Conservation (phyloP, 2,888 invertebrate species). For the Schrankia costaestrigalis region DNA sequence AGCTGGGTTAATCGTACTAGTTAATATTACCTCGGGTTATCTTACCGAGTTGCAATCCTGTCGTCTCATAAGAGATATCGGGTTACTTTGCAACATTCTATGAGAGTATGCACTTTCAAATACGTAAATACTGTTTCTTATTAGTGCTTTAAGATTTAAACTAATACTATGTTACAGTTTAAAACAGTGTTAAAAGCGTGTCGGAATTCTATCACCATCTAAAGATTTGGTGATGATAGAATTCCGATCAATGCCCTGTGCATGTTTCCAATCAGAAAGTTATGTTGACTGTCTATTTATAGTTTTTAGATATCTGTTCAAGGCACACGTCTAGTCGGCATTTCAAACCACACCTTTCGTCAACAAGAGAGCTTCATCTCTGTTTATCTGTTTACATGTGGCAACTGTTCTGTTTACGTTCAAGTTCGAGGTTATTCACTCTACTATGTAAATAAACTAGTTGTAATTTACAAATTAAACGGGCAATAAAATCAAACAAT, state of each 20-base stretch:
- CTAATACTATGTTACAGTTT: no score
- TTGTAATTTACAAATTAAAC: conserved; percentile 13
- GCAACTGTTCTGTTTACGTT: conserved; percentile 51
- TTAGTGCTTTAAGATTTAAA: no score
- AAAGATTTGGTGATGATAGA: no score
- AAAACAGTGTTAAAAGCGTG: no score
- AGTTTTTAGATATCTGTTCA: conserved; percentile 56
- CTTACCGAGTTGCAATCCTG: conserved; percentile 41
- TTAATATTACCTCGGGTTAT: conserved; percentile 44
- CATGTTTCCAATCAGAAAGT: no score
- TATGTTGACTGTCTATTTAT: no score
- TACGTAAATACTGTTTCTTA: no score
- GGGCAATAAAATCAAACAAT: conserved; percentile 8
- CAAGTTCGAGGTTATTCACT: conserved; percentile 75
- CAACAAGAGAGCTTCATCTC: conserved; percentile 63
- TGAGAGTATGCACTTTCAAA: no score
- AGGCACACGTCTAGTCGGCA: no score
- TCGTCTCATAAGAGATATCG: conserved; percentile 44
- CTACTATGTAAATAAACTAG: conserved; percentile 16
- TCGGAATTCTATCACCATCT: no score
- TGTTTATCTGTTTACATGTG: conserved; percentile 62
- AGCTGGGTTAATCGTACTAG: conserved; percentile 47
- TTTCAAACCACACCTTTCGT: conserved; percentile 59
- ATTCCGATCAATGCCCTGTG: no score
- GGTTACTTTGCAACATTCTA: conserved; percentile 42